Evolutionary conservation across 2,797 vertebrate genomes (phyloP).

Genomic region (Cossypha dichroa): DNA sequence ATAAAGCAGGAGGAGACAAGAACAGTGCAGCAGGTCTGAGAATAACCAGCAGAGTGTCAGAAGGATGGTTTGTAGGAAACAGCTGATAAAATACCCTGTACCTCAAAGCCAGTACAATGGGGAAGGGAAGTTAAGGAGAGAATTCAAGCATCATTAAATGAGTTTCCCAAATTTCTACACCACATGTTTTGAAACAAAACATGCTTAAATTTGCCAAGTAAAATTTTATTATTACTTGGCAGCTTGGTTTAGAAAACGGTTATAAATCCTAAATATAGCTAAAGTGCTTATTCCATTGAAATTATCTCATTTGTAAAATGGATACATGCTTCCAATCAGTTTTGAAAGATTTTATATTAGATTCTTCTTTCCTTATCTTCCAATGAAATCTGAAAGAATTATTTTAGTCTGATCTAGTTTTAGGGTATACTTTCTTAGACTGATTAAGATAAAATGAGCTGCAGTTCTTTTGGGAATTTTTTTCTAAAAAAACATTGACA

Average conservation of each 20-base stretch:
- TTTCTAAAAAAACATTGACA: background rate
- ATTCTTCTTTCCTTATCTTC: background rate
- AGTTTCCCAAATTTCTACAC: background rate
- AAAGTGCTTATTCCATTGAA: background rate
- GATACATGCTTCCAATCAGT: background rate
- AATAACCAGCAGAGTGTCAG: background rate
- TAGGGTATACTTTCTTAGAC: background rate
- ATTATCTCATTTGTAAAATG: background rate
- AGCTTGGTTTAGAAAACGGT: background rate
- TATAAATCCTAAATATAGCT: conserved; percentile 37
- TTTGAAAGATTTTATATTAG: background rate
- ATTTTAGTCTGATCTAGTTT: background rate
- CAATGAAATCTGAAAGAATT: background rate
- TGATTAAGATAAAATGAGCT: background rate
- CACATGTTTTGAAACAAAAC: conserved; percentile 23
- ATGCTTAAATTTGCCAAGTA: conserved; percentile 8
- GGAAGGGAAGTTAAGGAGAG: background rate
- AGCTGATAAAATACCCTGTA: background rate
- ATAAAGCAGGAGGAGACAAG: background rate
- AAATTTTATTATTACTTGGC: conserved; percentile 28
- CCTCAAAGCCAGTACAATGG: background rate
- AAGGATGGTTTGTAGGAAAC: background rate
- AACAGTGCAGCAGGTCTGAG: background rate
- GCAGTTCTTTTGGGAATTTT: background rate
- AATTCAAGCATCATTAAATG: background rate